Base-by-base conservation (phyloP, 92 coral and sea anemone species). In the Actinostola sp. region DNA sequence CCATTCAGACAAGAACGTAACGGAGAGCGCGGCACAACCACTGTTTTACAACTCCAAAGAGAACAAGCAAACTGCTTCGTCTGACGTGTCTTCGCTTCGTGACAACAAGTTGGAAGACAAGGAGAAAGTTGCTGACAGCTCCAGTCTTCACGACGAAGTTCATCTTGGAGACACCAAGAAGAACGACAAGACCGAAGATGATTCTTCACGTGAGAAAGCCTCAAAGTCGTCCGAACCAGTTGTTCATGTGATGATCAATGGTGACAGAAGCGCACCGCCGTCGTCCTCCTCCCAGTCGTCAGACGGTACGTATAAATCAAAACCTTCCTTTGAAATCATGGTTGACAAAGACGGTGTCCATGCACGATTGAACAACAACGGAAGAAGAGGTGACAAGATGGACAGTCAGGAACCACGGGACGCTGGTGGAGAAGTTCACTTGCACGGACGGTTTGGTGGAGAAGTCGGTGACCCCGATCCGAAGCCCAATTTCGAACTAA, bases 311-410 rank as follows among this genome's bases (percentile, higher is more conserved):
- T 15, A 31, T n/a, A 34, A 53, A 42, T 34, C 75, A 3, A 71
- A 30, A 42, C 77, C 77, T 13, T 71, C 77, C 8, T 54, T 71
- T 15, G 65, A 71, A 15, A 39, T 71, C 5, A 38, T 55, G 66
- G 77, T 71, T 0, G 56, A 55, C 62, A 71, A 71, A 5, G 66
- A 71, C 14, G 56, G 58, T 21, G 7, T 53, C 15, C 60, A 24
- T 53, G 60, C 60, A 53, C 20, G 60, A 3, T 21, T 53, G 25
- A 31, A 31, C 25, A 53, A 20, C 8, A 9, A 24, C 8, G 60
- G 20, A 53, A 31, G 20, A 21, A 28, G 25, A 11, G 7, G 25
- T 13, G 16, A 48, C 13, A 4, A 3, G 9, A 9, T 53, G 60
- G 60, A 53, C 60, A 6, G 60, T 21, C 29, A 21, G 8, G 60